phyloP scores from a whole-genome alignment of 2,888 invertebrate genomes.

The Ephialtes manifestator region DNA sequence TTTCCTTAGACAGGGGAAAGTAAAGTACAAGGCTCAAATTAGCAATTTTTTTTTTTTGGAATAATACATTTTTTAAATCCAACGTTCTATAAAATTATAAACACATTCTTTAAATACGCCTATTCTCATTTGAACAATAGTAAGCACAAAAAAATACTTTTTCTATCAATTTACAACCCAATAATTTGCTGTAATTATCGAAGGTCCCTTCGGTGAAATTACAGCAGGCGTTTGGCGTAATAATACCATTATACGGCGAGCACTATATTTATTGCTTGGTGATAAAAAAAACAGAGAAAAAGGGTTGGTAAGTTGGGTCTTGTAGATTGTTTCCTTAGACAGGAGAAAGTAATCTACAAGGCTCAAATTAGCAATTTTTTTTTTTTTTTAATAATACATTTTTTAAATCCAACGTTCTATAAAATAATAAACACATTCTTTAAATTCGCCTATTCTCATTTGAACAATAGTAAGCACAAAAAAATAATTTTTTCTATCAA shows the following conservation, averaged over 20 bases:
- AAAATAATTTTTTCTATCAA: not conserved
- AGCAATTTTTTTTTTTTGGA: not conserved
- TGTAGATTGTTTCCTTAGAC: no score
- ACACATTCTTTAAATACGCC: no score
- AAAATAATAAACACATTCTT: not conserved
- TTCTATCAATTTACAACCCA: not conserved
- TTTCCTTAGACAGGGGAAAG: no score
- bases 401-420: no score
- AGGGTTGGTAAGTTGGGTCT: not conserved
- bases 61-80: no score
- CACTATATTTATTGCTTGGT: not conserved
- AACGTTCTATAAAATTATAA: no score
- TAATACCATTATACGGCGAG: not conserved
- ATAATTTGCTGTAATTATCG: not conserved
- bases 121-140: not conserved
- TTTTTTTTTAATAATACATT: no score
- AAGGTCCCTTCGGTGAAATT: not conserved
- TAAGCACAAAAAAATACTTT: not conserved
- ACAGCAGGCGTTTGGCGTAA: not conserved
- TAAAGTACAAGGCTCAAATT: not conserved
- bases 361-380: not conserved
- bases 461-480: not conserved
- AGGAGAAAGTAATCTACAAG: no score
- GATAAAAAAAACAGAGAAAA: not conserved
- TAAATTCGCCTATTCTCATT: not conserved